These are phyloP conservation scores for Teleiodes luculella DNA, from an alignment of 2,888 invertebrate species.

Conservation along the genomic window DNA sequence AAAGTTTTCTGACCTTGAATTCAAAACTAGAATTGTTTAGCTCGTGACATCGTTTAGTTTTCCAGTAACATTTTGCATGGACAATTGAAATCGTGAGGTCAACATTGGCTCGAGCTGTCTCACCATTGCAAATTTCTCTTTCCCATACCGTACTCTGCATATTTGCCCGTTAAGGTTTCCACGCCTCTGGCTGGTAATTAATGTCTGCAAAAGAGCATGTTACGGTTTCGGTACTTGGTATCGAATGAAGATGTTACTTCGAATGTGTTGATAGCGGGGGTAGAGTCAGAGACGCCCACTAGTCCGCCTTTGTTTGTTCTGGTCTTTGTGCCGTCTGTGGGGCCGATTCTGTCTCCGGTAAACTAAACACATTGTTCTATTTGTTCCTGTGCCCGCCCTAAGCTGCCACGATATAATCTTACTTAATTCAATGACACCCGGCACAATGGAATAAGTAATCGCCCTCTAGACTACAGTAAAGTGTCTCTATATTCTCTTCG, in stretches of 20 bases:
- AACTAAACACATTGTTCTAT: conserved; percentile 26
- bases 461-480: conserved; percentile 14
- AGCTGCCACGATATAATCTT: conserved; percentile 43
- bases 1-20: conserved; percentile 65
- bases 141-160: conserved; percentile 65
- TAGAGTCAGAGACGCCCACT: conserved; percentile 8
- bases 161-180: conserved; percentile 54
- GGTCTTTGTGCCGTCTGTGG: conserved; percentile 15
- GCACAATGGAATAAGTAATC: conserved; percentile 46
- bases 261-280: conserved; percentile 4
- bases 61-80: conserved; percentile 73
- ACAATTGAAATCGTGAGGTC: conserved; percentile 78
- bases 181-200: conserved; percentile 31
- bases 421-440: conserved; percentile 34
- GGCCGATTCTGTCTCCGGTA: conserved; percentile 6
- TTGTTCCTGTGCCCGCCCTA: conserved; percentile 31
- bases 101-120: conserved; percentile 67
- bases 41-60: conserved; percentile 73
- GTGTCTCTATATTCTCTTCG: too few relatives aligned
- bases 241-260: conserved; percentile 5
- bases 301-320: conserved; percentile 6
- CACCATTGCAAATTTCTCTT: conserved; percentile 71
- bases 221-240: neutral
- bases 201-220: conserved; percentile 3
- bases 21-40: conserved; percentile 66